phyloP scores from a whole-genome alignment of 2,797 vertebrate genomes.

The Octomys mimax region DNA sequence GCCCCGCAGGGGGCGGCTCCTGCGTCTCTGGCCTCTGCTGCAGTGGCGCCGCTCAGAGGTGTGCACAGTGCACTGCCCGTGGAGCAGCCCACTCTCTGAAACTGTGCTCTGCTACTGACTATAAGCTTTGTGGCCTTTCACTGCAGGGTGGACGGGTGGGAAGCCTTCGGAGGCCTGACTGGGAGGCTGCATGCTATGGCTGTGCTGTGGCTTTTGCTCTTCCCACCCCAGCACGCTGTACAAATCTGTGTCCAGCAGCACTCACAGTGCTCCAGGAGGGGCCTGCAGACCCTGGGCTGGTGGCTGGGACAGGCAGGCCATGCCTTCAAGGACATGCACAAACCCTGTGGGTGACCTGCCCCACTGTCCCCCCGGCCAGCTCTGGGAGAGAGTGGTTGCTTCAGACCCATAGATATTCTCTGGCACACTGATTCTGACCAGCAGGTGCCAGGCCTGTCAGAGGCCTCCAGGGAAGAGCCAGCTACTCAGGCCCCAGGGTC shows the following conservation, averaged over 20 bases:
- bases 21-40: neutral
- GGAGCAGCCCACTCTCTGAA: neutral
- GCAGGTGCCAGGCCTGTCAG: constrained; percentile 1
- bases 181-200: neutral
- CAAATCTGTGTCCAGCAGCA: neutral
- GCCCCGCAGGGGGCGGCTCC: neutral
- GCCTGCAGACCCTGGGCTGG: neutral
- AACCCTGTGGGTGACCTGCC: neutral
- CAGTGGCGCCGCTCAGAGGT: neutral
- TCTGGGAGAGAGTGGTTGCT: neutral
- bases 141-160: neutral
- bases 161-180: neutral
- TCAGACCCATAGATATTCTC: neutral
- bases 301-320: neutral
- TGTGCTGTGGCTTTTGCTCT: neutral
- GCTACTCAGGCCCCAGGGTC: neutral
- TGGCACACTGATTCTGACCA: constrained; percentile 4
- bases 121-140: neutral
- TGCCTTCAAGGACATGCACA: accelerated
- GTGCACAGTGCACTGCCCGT: neutral
- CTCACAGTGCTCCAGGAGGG: neutral
- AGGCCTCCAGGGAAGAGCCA: neutral
- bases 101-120: neutral
- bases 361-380: neutral
- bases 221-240: neutral